Evolutionary conservation across 2,797 vertebrate species (phyloP).

Genomic region (Antrozous pallidus): DNA sequence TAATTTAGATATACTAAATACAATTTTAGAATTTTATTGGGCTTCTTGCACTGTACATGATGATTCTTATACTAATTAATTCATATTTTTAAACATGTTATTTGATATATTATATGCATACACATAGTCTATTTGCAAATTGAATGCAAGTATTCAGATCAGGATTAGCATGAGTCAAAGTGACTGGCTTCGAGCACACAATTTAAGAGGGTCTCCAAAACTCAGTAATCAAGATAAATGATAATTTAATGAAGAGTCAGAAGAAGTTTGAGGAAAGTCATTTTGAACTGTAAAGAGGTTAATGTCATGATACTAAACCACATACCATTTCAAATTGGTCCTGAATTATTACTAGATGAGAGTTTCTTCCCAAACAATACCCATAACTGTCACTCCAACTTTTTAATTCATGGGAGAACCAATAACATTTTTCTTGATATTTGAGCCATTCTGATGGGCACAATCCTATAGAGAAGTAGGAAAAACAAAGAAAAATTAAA

Average conservation of each 20-base stretch:
- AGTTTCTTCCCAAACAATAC: conserved; percentile 34
- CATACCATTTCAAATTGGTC: conserved; percentile 47
- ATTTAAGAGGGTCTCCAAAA: background rate
- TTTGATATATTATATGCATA: background rate
- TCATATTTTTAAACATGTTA: background rate
- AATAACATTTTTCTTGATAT: conserved; percentile 56
- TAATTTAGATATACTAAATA: background rate
- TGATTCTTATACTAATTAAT: background rate
- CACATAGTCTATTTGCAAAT: background rate
- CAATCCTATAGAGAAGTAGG: background rate
- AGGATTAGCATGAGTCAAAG: background rate
- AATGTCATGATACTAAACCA: background rate
- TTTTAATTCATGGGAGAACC: conserved; percentile 61
- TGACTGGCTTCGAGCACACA: background rate
- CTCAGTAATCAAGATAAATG: background rate
- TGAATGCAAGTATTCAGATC: background rate
- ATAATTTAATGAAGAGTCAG: background rate
- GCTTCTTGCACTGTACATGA: background rate
- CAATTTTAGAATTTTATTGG: background rate
- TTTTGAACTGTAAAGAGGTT: background rate
- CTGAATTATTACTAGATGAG: conserved; percentile 45
- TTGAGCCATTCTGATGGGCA: conserved; percentile 51
- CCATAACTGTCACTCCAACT: conserved; percentile 40
- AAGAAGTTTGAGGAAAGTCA: background rate
- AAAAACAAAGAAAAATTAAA: background rate